phyloP scores from a whole-genome alignment of 2,888 invertebrate genomes.

The Tenthredo livida region DNA sequence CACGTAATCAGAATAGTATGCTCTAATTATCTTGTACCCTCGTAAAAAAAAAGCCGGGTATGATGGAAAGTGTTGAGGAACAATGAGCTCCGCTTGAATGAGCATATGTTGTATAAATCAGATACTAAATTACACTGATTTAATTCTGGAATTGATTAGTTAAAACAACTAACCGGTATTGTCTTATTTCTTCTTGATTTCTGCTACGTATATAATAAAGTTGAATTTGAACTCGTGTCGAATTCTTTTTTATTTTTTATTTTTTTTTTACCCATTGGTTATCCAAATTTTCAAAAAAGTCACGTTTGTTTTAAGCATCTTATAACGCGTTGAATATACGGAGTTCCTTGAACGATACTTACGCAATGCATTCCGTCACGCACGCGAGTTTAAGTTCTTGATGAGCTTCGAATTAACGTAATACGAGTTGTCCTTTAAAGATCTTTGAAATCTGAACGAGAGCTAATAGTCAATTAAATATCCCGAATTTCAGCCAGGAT shows the following conservation, averaged over 20 bases:
- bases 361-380: slow-evolving; percentile 37
- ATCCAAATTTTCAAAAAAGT: neutral
- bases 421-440: neutral
- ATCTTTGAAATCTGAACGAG: neutral
- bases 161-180: neutral
- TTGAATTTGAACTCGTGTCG: neutral
- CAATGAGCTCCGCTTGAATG: neutral
- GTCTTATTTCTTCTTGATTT: neutral
- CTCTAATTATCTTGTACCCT: slow-evolving; percentile 33
- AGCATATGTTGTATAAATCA: neutral
- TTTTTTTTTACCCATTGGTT: neutral
- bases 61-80: neutral
- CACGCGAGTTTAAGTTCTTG: neutral
- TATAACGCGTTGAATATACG: neutral
- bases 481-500: neutral
- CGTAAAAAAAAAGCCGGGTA: neutral
- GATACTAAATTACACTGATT: neutral
- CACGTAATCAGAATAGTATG: slow-evolving; percentile 24
- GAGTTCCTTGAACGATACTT: neutral
- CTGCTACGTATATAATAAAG: neutral
- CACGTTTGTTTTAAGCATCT: neutral
- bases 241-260: neutral
- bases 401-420: neutral
- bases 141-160: neutral
- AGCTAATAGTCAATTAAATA: neutral